Evolutionary conservation across 2,888 invertebrate genomes (phyloP).

Genomic region (Eupithecia subumbrata): DNA sequence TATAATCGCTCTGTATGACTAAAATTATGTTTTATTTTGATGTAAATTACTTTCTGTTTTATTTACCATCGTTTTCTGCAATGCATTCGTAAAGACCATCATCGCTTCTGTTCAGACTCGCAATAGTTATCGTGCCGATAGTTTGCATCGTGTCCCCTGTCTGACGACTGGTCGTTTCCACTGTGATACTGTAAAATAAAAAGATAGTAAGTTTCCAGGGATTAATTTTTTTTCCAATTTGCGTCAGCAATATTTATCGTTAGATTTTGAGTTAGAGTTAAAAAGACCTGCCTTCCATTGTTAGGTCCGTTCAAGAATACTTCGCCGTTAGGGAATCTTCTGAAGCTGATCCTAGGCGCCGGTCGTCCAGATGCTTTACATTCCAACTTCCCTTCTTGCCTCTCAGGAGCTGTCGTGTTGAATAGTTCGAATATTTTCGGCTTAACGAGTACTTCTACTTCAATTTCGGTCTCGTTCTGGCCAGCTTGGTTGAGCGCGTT

Average conservation of each 20-base stretch:
- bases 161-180: conserved; percentile 82
- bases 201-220: not conserved
- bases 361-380: conserved; percentile 93
- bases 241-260: not conserved
- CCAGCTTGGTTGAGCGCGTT: conserved; percentile 92
- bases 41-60: no score
- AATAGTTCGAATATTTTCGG: conserved; percentile 91
- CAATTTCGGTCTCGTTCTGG: conserved; percentile 86
- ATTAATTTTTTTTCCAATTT: not conserved
- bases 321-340: conserved; percentile 87
- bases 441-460: conserved; percentile 89
- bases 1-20: no score
- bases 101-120: conserved; percentile 87
- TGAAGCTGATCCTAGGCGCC: conserved; percentile 90
- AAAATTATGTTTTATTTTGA: no score
- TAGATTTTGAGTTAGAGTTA: not conserved
- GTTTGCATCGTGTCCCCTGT: conserved; percentile 79
- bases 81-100: conserved; percentile 96
- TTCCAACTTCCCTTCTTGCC: conserved; percentile 86
- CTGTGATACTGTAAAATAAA: conserved; percentile 78
- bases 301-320: conserved; percentile 86
- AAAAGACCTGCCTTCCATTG: conserved; percentile 75
- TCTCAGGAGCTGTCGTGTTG: conserved; percentile 88
- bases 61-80: conserved; percentile 88
- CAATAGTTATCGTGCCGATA: conserved; percentile 87